phyloP scores from a whole-genome alignment of 1,140 invertebrate genomes.

The Homarus americanus region DNA sequence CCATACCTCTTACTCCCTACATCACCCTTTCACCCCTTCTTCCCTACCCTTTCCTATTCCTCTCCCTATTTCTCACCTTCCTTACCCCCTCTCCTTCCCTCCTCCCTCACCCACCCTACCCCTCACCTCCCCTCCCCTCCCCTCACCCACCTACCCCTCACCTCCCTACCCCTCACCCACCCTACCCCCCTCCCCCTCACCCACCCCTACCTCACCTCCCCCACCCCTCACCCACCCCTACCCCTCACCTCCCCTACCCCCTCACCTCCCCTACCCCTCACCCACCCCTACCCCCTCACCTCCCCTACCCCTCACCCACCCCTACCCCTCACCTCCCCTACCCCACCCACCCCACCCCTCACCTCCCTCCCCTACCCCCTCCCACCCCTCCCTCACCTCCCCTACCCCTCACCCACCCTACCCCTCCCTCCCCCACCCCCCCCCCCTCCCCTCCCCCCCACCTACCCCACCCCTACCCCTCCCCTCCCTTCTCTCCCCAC shows the following conservation, averaged over 20 bases:
- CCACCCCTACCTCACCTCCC: neutral
- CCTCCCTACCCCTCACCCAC: too few species aligned
- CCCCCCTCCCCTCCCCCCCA: slow-evolving; percentile 13
- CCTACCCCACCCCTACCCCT: neutral
- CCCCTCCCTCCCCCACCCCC: neutral
- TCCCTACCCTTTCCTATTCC: too few species aligned
- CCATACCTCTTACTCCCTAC: neutral
- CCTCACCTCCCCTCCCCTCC: too few species aligned
- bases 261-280: neutral
- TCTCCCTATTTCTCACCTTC: too few species aligned
- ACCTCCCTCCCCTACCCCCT: neutral
- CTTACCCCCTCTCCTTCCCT: too few species aligned
- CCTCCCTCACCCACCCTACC: too few species aligned
- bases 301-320: neutral
- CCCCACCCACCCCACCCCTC: neutral
- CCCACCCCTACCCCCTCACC: neutral
- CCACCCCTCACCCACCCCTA: too few species aligned
- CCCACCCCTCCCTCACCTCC: slow-evolving; percentile 9
- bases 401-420: neutral
- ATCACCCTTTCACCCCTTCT: neutral
- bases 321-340: neutral
- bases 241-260: neutral
- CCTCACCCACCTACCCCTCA: too few species aligned
- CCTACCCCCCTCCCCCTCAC: neutral
- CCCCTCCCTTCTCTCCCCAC: too few species aligned